Base-by-base conservation (phyloP, 2,797 vertebrate species). In the Alectoris magna region DNA sequence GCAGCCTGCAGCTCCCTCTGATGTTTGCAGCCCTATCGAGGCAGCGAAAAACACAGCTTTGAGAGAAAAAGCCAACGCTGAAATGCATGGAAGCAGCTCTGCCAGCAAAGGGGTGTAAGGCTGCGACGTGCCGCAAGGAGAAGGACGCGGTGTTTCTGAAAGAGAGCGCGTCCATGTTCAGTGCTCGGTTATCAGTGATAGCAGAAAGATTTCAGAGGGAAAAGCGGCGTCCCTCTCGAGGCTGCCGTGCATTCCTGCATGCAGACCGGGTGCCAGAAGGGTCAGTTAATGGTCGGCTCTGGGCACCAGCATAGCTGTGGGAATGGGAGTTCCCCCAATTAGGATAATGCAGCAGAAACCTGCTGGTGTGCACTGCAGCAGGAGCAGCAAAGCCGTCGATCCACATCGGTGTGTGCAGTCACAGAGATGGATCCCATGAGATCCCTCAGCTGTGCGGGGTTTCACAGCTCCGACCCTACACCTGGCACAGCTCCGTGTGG, bases 1-100 rank as follows among this genome's bases (percentile, higher is more conserved):
- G 87, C 62, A 77, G 87, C 11, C 94, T 95, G 38, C 79, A 94
- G 95, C 96, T 93, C 95, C 95, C 92, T 94, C 96, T 93, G 91
- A 95, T 26, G 95, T 85, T 62, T 8, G 53, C 2, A 44, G 48
- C 72, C 53, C 12, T 34, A 34, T 56, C 2, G 43, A 34, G 73
- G 58, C 81, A 62, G 1, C 11, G 2, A 34, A 12, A 5, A n/a
- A 2, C 18, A 3, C 6, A 1, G 68, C 23, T 55, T 34, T 5
- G 9, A 29, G 72, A 53, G 39, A 21, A n/a, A 60, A 0, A 53
- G 12, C 41, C 1, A 34, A 60, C 0, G 10, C 84, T 11, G 19
- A 63, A 41, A 24, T 1, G 23, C 19, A 27, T 1, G 44, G 59
- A 41, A 81, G 49, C 55, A 78, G 72, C 78, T 74, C 3, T 3